These are phyloP conservation scores for Sebastes vulpes DNA, from an alignment of 2,797 vertebrate species.

Conservation along the genomic window DNA sequence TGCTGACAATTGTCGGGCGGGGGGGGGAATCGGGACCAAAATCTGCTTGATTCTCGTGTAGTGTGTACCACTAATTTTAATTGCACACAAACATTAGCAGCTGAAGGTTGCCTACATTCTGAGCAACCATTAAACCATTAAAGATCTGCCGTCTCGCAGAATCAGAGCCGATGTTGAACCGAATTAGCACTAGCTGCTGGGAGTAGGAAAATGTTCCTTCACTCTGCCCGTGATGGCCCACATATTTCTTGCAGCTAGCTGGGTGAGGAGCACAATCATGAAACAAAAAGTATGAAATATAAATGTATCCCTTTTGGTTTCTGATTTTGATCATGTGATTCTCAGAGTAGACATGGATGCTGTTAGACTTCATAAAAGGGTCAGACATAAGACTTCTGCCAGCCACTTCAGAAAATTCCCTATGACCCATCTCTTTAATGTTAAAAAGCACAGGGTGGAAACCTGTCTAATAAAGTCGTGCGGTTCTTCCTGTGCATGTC, in stretches of 20 bases:
- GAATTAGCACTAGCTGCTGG: neutral
- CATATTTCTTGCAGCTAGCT: neutral
- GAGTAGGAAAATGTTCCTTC: neutral
- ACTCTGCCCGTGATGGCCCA: neutral
- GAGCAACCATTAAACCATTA: neutral
- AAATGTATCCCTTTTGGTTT: neutral
- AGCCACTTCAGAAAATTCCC: neutral
- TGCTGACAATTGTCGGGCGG: too few species aligned
- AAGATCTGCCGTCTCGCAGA: neutral
- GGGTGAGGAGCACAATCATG: neutral
- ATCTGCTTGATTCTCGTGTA: too few species aligned
- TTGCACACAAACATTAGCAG: neutral
- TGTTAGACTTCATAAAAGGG: neutral
- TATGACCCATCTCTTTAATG: conserved; percentile 16
- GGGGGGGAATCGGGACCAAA: too few species aligned
- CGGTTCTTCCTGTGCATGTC: conserved; percentile 21
- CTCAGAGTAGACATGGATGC: neutral
- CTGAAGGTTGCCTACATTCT: neutral
- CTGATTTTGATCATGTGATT: neutral
- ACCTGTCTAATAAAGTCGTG: conserved; percentile 25
- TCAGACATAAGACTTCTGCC: neutral
- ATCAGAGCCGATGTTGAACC: neutral
- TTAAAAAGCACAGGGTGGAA: conserved; percentile 14
- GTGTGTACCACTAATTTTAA: neutral
- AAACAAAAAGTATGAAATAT: conserved; percentile 1